Evolutionary conservation across 2,797 vertebrate species (phyloP).

Genomic region (Pogoniulus pusillus): DNA sequence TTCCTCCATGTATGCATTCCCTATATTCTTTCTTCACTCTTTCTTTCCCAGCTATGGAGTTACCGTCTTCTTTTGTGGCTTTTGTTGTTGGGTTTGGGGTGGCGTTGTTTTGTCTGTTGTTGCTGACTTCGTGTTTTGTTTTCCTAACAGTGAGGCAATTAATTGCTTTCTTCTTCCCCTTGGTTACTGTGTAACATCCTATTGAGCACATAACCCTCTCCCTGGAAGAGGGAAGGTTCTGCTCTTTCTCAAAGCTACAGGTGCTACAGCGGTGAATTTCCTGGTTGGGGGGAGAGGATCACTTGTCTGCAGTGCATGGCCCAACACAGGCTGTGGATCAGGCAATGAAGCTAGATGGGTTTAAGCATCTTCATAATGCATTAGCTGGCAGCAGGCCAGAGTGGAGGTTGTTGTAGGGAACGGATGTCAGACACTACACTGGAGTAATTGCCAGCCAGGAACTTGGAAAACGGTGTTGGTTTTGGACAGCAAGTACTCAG

Average conservation of each 20-base stretch:
- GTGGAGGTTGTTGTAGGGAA: not conserved
- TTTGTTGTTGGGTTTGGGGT: too few relatives aligned
- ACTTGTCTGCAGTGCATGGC: not conserved
- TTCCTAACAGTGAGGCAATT: not conserved
- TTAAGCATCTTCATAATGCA: not conserved
- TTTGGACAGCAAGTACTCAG: not conserved
- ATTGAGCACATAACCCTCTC: not conserved
- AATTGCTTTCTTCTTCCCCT: not conserved
- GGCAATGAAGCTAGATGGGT: not conserved
- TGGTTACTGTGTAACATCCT: not conserved
- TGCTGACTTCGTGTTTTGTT: not conserved
- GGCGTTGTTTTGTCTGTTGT: too few relatives aligned
- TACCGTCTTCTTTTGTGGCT: not conserved
- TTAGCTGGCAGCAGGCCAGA: not conserved
- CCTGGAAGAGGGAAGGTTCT: not conserved
- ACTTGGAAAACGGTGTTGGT: not conserved
- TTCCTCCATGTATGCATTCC: not conserved
- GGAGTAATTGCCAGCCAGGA: not conserved
- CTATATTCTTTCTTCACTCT: not conserved
- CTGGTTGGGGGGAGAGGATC: not conserved
- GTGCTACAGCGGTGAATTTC: not conserved
- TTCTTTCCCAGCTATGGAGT: not conserved
- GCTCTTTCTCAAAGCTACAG: not conserved
- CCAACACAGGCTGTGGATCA: accelerated
- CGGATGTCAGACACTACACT: not conserved